These are phyloP conservation scores for Xanthia togata DNA, from an alignment of 2,888 invertebrate species.

Conservation along the genomic window DNA sequence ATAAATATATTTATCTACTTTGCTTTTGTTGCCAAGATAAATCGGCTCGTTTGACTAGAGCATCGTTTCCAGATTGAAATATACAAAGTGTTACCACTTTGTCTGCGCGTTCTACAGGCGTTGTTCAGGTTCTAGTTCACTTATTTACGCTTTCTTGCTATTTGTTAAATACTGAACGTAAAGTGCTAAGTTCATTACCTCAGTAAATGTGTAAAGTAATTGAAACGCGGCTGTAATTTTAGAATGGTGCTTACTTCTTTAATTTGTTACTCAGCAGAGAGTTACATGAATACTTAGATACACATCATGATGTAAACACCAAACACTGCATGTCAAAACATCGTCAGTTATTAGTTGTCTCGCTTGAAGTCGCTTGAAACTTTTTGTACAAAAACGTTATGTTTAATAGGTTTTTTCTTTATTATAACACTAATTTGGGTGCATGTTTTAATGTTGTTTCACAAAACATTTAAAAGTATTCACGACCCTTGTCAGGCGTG, in stretches of 20 bases:
- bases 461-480: conserved; percentile 78
- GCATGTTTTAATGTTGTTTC: conserved; percentile 75
- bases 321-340: conserved; percentile 37
- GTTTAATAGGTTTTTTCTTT: conserved; percentile 54
- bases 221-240: conserved; percentile 46
- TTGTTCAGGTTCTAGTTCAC: conserved; percentile 60
- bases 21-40: conserved; percentile 86
- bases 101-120: conserved; percentile 70
- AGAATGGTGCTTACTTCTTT: conserved; percentile 49
- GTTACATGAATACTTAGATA: not conserved
- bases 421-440: conserved; percentile 75
- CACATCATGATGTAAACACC: conserved; percentile 15
- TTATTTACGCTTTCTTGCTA: conserved; percentile 65
- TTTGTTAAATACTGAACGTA: conserved; percentile 62
- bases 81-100: conserved; percentile 78
- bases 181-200: conserved; percentile 63
- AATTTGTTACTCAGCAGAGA: conserved; percentile 40
- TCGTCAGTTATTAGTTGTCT: conserved; percentile 39
- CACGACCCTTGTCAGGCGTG: conserved; percentile 77
- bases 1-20: conserved; percentile 86
- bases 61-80: conserved; percentile 80
- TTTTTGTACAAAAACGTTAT: conserved; percentile 55
- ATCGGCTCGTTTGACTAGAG: conserved; percentile 83
- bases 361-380: conserved; percentile 28
- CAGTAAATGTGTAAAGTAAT: conserved; percentile 58